Conservation (phyloP, 1,140 invertebrate genomes). For the Macrobrachium nipponense region DNA sequence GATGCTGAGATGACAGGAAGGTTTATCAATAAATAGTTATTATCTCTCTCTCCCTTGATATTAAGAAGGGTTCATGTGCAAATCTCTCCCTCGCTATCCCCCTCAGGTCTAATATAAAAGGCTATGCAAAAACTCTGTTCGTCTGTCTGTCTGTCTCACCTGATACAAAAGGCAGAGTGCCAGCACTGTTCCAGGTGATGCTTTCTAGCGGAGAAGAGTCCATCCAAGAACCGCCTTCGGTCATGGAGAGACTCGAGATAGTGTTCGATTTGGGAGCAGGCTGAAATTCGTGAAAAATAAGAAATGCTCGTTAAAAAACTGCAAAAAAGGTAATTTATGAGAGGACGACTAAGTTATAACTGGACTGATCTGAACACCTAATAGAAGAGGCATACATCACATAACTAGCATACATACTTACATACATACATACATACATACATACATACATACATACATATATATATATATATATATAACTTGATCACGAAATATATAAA, state of each 20-base stretch:
- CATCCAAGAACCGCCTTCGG: slow-evolving; percentile 79
- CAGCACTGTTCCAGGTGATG: slow-evolving; percentile 81
- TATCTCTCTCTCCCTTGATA: neutral
- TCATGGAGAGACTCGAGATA: slow-evolving; percentile 85
- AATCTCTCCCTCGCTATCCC: neutral
- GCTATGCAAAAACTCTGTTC: too few species aligned
- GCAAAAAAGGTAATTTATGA: too few species aligned
- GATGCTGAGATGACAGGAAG: too few species aligned
- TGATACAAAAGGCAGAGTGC: slow-evolving; percentile 79
- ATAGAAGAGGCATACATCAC: too few species aligned
- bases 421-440: too few species aligned
- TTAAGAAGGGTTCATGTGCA: too few species aligned
- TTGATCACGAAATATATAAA: too few species aligned
- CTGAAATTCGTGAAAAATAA: slow-evolving; percentile 53
- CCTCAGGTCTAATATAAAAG: too few species aligned
- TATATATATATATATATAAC: slow-evolving; percentile 12
- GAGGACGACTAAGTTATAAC: too few species aligned
- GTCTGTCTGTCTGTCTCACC: slow-evolving; percentile 4
- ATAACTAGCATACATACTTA: too few species aligned
- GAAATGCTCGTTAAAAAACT: neutral
- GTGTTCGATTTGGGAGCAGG: slow-evolving; percentile 77
- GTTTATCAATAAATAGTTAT: neutral
- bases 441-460: too few species aligned
- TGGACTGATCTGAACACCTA: too few species aligned
- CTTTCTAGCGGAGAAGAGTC: slow-evolving; percentile 68